Conservation (phyloP, 92 coral and sea anemone species). For the Siderastrea siderea region DNA sequence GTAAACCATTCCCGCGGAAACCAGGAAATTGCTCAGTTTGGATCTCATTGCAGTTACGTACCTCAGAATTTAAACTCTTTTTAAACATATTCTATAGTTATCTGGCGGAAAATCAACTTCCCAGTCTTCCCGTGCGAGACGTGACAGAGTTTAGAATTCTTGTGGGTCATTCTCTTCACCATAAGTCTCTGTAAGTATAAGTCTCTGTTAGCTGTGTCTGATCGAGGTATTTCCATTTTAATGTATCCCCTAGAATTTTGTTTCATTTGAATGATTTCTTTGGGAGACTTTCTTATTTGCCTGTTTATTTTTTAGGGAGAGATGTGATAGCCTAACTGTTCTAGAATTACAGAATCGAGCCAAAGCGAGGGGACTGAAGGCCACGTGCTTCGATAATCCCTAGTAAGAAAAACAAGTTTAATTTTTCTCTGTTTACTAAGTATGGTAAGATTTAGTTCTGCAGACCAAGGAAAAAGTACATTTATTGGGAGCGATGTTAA, state of each 20-base stretch:
- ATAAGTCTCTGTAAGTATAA: constrained; percentile 77
- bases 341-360: constrained; percentile 85
- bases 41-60: not conserved
- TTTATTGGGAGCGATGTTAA: too few species aligned
- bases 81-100: constrained; percentile 51
- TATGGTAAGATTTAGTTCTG: too few species aligned
- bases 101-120: constrained; percentile 89
- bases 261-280: not conserved
- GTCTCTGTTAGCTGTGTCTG: too few species aligned
- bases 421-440: not conserved
- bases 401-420: constrained; percentile 67
- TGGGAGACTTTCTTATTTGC: not conserved
- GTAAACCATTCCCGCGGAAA: too few species aligned
- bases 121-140: constrained; percentile 78
- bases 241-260: not conserved
- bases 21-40: too few species aligned
- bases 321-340: constrained; percentile 84
- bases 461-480: too few species aligned
- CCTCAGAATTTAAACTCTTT: not conserved
- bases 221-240: too few species aligned
- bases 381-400: constrained; percentile 93
- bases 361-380: constrained; percentile 80
- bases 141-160: constrained; percentile 88
- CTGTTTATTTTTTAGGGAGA: constrained; percentile 70
- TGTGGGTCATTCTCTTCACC: constrained; percentile 95